Evolutionary conservation across 2,888 invertebrate genomes (phyloP).

Genomic region (Cephonodes hylas): DNA sequence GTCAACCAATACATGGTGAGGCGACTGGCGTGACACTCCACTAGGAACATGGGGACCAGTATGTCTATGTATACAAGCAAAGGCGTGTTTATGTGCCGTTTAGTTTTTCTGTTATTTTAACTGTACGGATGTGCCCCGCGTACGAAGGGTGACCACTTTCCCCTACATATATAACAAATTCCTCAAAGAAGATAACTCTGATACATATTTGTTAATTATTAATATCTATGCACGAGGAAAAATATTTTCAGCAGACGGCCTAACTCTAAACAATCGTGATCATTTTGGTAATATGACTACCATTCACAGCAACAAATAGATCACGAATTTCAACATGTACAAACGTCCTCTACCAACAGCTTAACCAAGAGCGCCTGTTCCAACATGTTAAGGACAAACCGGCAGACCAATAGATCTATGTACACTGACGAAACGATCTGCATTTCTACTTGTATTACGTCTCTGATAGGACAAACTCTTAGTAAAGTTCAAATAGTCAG

Average conservation of each 20-base stretch:
- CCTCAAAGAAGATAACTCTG: too few species aligned
- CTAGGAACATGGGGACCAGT: too few species aligned
- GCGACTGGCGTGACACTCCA: too few species aligned
- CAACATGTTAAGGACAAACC: background rate
- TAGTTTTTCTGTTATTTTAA: too few species aligned
- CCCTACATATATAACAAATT: too few species aligned
- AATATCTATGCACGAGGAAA: too few species aligned
- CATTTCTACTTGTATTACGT: background rate
- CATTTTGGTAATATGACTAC: background rate
- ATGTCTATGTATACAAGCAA: too few species aligned
- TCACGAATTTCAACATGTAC: background rate
- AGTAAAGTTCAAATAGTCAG: slow-evolving; percentile 45
- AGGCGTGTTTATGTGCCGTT: too few species aligned
- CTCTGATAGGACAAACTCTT: slow-evolving; percentile 45
- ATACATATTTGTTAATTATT: too few species aligned
- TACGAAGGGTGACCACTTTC: too few species aligned
- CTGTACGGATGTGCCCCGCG: too few species aligned
- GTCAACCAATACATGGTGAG: too few species aligned
- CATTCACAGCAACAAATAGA: background rate
- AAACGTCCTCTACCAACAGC: background rate
- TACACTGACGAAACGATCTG: background rate
- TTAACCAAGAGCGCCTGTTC: background rate
- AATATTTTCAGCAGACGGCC: background rate
- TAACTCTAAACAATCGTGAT: background rate
- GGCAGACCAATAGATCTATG: background rate